phyloP scores from a whole-genome alignment of 2,113 vertebrate genomes.

The Neotoma lepida region DNA sequence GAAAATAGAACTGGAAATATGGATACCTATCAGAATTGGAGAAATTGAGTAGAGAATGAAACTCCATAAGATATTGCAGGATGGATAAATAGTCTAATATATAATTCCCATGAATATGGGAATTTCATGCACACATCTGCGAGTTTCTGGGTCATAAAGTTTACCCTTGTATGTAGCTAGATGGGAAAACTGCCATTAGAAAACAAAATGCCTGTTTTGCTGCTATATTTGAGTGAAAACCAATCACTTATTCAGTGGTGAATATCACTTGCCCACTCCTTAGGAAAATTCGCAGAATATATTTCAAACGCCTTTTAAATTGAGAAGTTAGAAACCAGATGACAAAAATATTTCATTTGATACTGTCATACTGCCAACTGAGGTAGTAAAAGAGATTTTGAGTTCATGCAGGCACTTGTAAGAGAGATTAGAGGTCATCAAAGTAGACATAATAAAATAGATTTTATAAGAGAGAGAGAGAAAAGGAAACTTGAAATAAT shows the following conservation, averaged over 20 bases:
- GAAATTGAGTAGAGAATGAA: background rate
- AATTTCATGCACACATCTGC: background rate
- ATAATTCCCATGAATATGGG: background rate
- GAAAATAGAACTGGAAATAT: background rate
- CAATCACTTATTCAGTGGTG: background rate
- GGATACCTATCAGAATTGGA: background rate
- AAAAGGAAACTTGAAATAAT: background rate
- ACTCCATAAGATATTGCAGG: background rate
- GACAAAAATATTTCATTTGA: background rate
- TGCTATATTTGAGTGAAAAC: background rate
- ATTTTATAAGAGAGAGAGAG: background rate
- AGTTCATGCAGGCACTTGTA: background rate
- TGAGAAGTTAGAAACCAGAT: slow-evolving; percentile 18
- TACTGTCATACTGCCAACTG: background rate
- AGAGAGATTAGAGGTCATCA: background rate
- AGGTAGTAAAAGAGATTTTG: background rate
- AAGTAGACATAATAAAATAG: background rate
- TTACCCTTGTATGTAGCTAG: background rate
- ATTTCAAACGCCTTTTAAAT: background rate
- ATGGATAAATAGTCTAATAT: background rate
- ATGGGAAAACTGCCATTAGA: background rate
- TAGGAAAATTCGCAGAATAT: background rate
- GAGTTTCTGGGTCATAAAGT: background rate
- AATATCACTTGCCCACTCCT: background rate
- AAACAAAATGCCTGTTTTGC: background rate